Percentiles rank a stretch among this genome's conserved stretches.
These are phyloP conservation scores for Channallabes apus DNA, from an alignment of 2,797 vertebrate species.

Conservation along the genomic window DNA sequence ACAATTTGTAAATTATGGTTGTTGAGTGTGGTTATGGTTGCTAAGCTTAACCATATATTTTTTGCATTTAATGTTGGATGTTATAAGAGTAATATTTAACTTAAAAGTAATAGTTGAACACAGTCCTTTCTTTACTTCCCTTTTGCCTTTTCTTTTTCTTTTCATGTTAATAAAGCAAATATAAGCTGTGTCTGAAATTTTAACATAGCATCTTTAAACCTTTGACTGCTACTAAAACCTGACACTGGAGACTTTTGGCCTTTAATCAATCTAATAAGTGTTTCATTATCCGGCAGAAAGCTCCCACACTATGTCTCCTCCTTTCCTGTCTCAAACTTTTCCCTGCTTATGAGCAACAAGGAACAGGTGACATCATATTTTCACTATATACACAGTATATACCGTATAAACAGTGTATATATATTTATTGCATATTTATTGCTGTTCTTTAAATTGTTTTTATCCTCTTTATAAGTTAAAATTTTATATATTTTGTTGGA, in stretches of 20 bases:
- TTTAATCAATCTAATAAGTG: background rate
- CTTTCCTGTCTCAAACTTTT: slow-evolving; percentile 85
- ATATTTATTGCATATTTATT: background rate
- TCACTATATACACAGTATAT: background rate
- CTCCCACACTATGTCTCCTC: slow-evolving; percentile 74
- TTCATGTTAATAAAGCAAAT: background rate
- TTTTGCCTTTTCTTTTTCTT: background rate
- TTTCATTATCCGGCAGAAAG: slow-evolving; percentile 62
- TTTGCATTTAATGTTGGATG: background rate
- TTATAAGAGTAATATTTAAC: too few relatives aligned
- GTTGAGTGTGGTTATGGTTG: too few relatives aligned
- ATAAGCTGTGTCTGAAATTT: background rate
- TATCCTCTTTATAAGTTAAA: background rate
- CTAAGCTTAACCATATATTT: background rate
- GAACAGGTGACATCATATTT: slow-evolving; percentile 10
- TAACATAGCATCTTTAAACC: background rate
- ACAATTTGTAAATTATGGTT: background rate
- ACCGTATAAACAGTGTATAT: too few relatives aligned
- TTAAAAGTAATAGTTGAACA: background rate
- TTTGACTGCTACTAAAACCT: background rate
- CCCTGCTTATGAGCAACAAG: slow-evolving; percentile 72
- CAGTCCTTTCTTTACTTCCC: background rate
- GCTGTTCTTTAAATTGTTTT: background rate
- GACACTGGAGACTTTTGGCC: background rate
- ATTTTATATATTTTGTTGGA: background rate